Evolutionary conservation across 2,113 vertebrate species (phyloP).

Genomic region (Sminthopsis crassicaudata): DNA sequence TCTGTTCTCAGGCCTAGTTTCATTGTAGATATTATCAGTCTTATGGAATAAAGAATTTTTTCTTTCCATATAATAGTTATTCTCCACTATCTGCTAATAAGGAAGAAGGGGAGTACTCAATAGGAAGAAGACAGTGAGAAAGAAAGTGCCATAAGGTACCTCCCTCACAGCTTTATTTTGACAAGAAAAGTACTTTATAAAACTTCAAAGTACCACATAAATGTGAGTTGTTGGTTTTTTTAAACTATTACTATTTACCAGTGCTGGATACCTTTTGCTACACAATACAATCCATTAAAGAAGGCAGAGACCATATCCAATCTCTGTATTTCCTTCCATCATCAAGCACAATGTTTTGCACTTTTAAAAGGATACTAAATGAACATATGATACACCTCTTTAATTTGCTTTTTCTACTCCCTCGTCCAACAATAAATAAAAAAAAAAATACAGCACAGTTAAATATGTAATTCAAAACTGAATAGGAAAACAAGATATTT

Average conservation of each 20-base stretch:
- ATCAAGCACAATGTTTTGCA: neutral
- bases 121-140: neutral
- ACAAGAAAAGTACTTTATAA: no score
- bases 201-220: no score
- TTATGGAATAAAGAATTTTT: neutral
- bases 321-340: neutral
- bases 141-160: neutral
- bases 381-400: neutral
- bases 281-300: neutral
- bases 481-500: neutral
- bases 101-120: neutral
- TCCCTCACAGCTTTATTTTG: no score
- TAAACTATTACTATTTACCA: neutral
- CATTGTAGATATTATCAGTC: neutral
- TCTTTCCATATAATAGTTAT: neutral
- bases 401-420: conserved; percentile 15
- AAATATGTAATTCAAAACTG: conserved; percentile 6
- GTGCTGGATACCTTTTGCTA: neutral
- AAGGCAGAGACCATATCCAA: neutral
- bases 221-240: no score
- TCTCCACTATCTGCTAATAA: neutral
- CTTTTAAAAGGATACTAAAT: neutral
- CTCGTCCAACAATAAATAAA: neutral
- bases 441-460: no score
- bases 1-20: neutral